Conservation (phyloP, 2,797 vertebrate species). For the Rallus crepitans region DNA sequence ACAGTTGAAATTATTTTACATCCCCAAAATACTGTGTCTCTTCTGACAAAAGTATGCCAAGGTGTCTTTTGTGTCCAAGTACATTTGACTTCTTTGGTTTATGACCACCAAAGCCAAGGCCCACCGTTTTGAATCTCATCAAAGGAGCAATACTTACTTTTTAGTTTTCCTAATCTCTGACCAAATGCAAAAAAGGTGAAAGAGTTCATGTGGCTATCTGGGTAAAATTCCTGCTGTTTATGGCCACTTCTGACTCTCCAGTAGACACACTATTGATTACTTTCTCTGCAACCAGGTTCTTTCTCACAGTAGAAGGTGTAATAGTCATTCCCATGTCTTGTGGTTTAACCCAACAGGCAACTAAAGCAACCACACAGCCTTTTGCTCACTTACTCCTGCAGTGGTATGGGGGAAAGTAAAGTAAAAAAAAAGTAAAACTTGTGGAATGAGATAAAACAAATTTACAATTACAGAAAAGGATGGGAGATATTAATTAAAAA, state of each 20-base stretch:
- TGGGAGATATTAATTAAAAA: too few relatives aligned
- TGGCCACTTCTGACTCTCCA: background rate
- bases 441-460: too few relatives aligned
- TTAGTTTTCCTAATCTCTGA: background rate
- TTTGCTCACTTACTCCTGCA: too few relatives aligned
- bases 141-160: background rate
- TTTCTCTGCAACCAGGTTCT: background rate
- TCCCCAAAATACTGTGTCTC: background rate
- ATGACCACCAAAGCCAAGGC: background rate
- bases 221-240: background rate
- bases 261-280: background rate
- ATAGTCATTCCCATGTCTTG: background rate
- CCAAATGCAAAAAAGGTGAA: background rate
- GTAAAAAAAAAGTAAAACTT: too few relatives aligned
- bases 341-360: too few relatives aligned
- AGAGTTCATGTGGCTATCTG: background rate
- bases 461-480: too few relatives aligned
- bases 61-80: background rate
- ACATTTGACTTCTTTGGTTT: background rate
- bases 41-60: background rate
- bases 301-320: background rate
- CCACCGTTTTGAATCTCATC: background rate
- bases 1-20: constrained; percentile 6
- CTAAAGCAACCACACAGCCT: too few relatives aligned
- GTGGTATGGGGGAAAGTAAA: too few relatives aligned